Evolutionary conservation across 2,888 invertebrate genomes (phyloP).

Genomic region (Mechanitis messenoides): DNA sequence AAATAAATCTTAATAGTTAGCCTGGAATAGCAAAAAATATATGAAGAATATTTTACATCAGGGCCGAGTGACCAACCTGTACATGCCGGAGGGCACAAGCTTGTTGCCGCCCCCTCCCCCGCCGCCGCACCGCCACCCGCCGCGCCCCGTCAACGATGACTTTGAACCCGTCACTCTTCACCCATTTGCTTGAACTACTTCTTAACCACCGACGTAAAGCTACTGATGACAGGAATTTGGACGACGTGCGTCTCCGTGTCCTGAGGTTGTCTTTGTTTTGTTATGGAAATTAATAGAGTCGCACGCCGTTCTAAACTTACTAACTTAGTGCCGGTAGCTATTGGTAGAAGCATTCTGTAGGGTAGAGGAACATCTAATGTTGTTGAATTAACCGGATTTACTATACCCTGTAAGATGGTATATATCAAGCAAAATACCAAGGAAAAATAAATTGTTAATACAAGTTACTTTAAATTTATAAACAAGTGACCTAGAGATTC

Average conservation of each 20-base stretch:
- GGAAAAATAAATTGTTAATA: conserved; percentile 7
- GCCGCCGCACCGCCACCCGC: conserved; percentile 70
- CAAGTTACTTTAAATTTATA: background rate
- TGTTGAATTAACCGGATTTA: conserved; percentile 13
- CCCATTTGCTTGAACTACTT: conserved; percentile 59
- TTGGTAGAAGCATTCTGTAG: conserved; percentile 24
- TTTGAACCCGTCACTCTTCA: conserved; percentile 76
- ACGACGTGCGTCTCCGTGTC: conserved; percentile 6
- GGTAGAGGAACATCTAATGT: conserved; percentile 24
- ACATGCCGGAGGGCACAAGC: conserved; percentile 83
- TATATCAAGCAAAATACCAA: conserved; percentile 7
- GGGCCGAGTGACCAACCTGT: conserved; percentile 79
- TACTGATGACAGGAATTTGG: conserved; percentile 9
- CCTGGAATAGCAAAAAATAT: conserved; percentile 24
- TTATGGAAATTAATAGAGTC: conserved; percentile 1
- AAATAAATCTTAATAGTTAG: no score
- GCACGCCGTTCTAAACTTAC: conserved; percentile 17
- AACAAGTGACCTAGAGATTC: background rate
- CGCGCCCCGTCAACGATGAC: conserved; percentile 77
- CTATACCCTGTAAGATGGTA: conserved; percentile 13
- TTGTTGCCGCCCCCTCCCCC: conserved; percentile 79
- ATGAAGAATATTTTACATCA: conserved; percentile 35
- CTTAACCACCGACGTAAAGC: conserved; percentile 7
- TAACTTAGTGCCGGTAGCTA: conserved; percentile 26
- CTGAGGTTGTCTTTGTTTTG: background rate